phyloP scores from a whole-genome alignment of 2,113 vertebrate species.

The Paradoxurus hermaphroditus region DNA sequence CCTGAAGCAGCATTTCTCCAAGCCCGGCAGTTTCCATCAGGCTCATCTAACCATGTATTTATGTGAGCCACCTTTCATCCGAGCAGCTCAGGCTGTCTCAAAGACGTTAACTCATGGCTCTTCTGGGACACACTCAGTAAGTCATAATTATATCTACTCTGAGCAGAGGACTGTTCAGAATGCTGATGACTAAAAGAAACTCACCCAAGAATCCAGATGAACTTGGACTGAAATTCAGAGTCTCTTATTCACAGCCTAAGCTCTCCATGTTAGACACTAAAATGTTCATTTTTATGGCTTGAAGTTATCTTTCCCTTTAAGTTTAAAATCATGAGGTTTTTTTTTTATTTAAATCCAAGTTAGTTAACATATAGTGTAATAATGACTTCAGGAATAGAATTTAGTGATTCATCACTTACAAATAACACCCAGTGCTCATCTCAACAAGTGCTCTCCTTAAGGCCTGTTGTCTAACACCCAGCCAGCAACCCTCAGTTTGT shows the following conservation, averaged over 20 bases:
- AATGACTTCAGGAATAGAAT: no score
- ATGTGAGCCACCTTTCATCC: not conserved
- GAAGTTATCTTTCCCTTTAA: not conserved
- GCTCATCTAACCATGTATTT: not conserved
- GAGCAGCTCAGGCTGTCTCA: not conserved
- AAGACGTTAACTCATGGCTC: not conserved
- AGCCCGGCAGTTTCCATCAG: not conserved
- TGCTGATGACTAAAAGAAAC: not conserved
- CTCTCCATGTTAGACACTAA: not conserved
- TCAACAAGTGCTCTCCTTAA: no score
- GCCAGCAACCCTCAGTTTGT: no score
- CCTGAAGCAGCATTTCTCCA: not conserved
- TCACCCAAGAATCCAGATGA: not conserved
- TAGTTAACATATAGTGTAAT: no score
- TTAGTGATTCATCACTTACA: no score
- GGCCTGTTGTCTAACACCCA: no score
- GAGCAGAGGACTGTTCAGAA: conserved; percentile 22
- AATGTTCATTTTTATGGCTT: not conserved
- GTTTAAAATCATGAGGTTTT: not conserved
- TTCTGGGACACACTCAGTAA: not conserved
- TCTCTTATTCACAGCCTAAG: not conserved
- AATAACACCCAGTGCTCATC: no score
- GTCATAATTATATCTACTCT: not conserved
- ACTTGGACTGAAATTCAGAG: not conserved
- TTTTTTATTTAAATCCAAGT: no score